phyloP scores from a whole-genome alignment of 2,888 invertebrate genomes.

The Andrena bicolor region DNA sequence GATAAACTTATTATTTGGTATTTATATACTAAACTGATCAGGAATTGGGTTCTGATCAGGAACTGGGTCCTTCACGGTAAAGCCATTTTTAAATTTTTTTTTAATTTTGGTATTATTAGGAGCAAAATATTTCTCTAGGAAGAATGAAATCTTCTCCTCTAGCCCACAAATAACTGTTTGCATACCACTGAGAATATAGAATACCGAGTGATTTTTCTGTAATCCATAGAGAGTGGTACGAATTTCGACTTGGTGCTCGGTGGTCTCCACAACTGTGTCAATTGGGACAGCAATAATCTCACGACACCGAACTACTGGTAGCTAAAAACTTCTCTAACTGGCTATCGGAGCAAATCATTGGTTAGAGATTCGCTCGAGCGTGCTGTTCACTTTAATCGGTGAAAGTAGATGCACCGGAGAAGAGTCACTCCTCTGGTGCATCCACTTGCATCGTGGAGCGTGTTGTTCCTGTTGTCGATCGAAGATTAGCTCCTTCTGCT shows the following conservation, averaged over 20 bases:
- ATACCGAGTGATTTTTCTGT: neutral
- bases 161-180: no score
- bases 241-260: neutral
- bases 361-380: slow-evolving; percentile 18
- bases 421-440: slow-evolving; percentile 33
- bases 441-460: slow-evolving; percentile 30
- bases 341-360: slow-evolving; percentile 24
- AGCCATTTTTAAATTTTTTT: no score
- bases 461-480: slow-evolving; percentile 39
- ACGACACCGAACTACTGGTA: slow-evolving; percentile 10
- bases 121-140: no score
- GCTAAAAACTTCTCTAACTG: neutral
- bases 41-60: no score
- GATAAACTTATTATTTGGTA: no score
- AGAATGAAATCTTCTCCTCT: no score
- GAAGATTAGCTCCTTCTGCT: slow-evolving; percentile 19
- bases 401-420: slow-evolving; percentile 42
- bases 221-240: neutral
- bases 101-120: no score
- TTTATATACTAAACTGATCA: no score
- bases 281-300: neutral
- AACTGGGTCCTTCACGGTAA: no score
- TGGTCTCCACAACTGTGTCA: neutral
- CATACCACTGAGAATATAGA: no score
- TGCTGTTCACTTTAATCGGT: slow-evolving; percentile 36